Evolutionary conservation across 1,140 invertebrate species (phyloP).

Genomic region (Zeugodacus cucurbitae): DNA sequence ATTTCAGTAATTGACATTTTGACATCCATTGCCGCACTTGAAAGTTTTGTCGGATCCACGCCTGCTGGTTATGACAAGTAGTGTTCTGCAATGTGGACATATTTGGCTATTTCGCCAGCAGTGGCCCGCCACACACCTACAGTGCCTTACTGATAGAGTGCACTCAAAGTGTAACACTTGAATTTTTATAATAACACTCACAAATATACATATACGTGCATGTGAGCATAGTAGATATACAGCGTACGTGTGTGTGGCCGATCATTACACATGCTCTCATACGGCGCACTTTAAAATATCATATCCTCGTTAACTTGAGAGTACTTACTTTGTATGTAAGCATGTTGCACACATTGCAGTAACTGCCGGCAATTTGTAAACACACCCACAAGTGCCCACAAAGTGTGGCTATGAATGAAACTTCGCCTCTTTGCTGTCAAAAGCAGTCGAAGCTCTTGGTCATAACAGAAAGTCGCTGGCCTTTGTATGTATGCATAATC

Average conservation of each 20-base stretch:
- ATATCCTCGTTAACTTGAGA: no score
- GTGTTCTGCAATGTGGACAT: background rate
- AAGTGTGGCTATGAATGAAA: background rate
- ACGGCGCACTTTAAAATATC: background rate
- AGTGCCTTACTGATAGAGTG: background rate
- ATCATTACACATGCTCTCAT: background rate
- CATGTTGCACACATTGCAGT: background rate
- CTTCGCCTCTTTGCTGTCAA: background rate
- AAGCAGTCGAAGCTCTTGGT: background rate
- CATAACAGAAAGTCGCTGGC: background rate
- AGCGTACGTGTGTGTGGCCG: background rate
- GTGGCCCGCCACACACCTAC: background rate
- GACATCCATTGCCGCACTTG: conserved; percentile 16
- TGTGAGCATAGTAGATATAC: background rate
- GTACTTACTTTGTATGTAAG: background rate
- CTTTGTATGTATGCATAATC: background rate
- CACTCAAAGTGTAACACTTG: background rate
- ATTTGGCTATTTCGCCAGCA: background rate
- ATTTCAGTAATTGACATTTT: conserved; percentile 26
- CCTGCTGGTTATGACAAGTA: background rate
- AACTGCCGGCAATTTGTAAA: background rate
- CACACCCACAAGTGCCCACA: background rate
- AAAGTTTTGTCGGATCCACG: background rate
- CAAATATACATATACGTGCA: background rate
- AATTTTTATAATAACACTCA: background rate